Percentiles rank a stretch among this genome's conserved stretches.
Evolutionary conservation across 2,113 vertebrate genomes (phyloP).

Genomic region (Formicarius rufipectus): DNA sequence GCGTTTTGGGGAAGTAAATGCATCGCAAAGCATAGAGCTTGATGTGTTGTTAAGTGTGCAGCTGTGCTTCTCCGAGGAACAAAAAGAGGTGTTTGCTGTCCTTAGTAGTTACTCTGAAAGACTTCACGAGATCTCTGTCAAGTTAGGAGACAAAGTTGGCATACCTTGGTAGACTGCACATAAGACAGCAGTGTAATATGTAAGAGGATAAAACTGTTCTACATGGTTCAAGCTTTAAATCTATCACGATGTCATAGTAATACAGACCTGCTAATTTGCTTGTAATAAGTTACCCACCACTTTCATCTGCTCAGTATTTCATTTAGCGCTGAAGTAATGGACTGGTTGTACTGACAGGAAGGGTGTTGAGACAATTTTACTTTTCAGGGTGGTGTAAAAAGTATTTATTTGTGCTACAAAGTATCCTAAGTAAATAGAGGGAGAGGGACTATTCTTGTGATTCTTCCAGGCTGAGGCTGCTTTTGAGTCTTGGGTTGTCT

Average conservation of each 20-base stretch:
- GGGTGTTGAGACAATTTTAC: neutral
- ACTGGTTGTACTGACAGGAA: neutral
- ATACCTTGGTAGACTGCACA: fast-evolving
- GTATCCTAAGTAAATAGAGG: neutral
- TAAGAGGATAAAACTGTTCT: neutral
- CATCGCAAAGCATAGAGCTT: fast-evolving
- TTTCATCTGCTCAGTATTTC: neutral
- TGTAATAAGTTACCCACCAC: fast-evolving
- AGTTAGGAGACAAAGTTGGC: too few species aligned
- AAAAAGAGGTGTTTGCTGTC: neutral
- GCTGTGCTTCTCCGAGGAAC: neutral
- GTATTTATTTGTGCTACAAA: neutral
- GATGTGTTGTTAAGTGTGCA: neutral
- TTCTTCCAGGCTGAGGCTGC: neutral
- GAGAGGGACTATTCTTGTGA: neutral
- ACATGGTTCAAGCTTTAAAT: neutral
- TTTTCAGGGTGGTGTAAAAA: neutral
- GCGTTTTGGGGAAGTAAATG: neutral
- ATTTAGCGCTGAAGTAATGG: neutral
- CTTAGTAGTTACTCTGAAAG: fast-evolving
- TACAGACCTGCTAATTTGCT: neutral
- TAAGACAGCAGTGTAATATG: neutral
- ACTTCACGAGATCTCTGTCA: fast-evolving
- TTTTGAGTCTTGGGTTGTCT: neutral
- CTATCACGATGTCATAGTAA: neutral